Evolutionary conservation across 2,113 vertebrate genomes (phyloP).

Genomic region (Cephalopholis sonnerati): DNA sequence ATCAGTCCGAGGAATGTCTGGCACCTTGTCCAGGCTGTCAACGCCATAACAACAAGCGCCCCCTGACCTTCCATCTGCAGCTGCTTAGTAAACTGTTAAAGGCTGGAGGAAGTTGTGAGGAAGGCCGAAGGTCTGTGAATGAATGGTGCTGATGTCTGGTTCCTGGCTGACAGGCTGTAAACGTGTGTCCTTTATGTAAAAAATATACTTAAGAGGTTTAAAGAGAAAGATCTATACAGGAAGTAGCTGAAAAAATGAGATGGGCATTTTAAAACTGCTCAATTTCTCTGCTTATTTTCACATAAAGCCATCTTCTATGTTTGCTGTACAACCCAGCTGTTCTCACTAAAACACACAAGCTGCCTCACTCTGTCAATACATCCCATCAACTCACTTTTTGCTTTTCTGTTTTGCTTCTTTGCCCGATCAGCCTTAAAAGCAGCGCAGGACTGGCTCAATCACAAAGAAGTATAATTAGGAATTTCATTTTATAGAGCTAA

Average conservation of each 20-base stretch:
- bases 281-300: not conserved
- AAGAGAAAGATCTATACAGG: not conserved
- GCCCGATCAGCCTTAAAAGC: too few relatives aligned
- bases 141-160: too few relatives aligned
- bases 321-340: too few relatives aligned
- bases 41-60: conserved; percentile 43
- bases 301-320: too few relatives aligned
- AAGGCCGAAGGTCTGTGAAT: too few relatives aligned
- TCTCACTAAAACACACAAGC: too few relatives aligned
- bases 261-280: not conserved
- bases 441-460: not conserved
- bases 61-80: conserved; percentile 70
- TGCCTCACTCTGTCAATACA: too few relatives aligned
- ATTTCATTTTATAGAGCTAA: not conserved
- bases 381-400: too few relatives aligned
- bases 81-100: conserved; percentile 40
- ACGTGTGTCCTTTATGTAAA: too few relatives aligned
- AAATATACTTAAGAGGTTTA: not conserved
- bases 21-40: conserved; percentile 59
- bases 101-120: not conserved
- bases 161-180: not conserved
- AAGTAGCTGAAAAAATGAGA: not conserved
- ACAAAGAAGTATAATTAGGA: not conserved
- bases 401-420: too few relatives aligned
- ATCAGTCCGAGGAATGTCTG: conserved; percentile 65